Conservation (phyloP, 2,113 vertebrate genomes). For the Athene cunicularia region DNA sequence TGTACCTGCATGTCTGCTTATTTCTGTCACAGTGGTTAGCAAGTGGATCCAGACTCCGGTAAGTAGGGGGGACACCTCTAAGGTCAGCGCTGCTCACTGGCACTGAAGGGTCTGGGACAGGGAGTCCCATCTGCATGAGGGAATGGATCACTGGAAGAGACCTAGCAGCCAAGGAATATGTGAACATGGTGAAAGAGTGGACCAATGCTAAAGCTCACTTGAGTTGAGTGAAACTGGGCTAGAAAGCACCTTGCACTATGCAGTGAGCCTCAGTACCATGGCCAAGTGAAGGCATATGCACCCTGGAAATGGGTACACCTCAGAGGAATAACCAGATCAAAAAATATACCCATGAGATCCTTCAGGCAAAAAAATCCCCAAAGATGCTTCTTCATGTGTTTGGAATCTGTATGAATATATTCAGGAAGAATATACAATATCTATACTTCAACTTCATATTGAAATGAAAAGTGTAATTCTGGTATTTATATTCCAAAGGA, state of each 20-base stretch:
- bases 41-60: background rate
- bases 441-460: background rate
- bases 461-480: slow-evolving; percentile 14
- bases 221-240: background rate
- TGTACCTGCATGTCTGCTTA: fast-evolving
- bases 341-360: background rate
- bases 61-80: background rate
- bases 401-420: background rate
- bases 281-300: background rate
- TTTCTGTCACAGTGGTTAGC: background rate
- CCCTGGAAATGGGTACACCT: background rate
- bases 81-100: background rate
- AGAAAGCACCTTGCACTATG: background rate
- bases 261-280: background rate
- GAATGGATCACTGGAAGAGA: background rate
- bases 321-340: background rate
- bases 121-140: background rate
- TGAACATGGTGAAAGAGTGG: background rate
- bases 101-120: background rate
- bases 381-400: background rate
- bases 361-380: background rate
- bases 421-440: background rate
- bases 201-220: background rate
- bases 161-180: background rate
- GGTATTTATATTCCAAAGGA: slow-evolving; percentile 8